A percentile compares a stretch with the other conserved stretches of the same genome.
These are phyloP conservation scores for Zaprionus vittiger DNA, from an alignment of 1,140 invertebrate species.

Conservation along the genomic window DNA sequence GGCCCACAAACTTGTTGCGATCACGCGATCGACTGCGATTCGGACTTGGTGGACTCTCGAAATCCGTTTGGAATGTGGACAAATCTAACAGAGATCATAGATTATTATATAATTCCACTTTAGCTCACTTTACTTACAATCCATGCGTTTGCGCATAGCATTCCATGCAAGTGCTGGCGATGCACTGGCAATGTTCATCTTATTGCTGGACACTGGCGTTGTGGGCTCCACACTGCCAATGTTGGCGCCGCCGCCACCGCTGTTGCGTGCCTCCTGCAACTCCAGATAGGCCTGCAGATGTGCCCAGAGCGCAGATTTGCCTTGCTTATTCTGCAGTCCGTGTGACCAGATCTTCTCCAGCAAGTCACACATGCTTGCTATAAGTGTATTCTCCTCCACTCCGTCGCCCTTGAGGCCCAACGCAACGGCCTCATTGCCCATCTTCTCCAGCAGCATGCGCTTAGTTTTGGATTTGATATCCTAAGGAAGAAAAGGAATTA, in stretches of 20 bases:
- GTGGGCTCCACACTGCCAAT: constrained; percentile 85
- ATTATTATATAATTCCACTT: background rate
- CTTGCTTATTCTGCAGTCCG: constrained; percentile 97
- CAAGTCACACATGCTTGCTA: constrained; percentile 98
- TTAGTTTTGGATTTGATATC: constrained; percentile 97
- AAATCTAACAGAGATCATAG: constrained; percentile 86
- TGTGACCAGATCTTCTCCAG: constrained; percentile 99
- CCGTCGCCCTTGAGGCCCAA: constrained; percentile 89
- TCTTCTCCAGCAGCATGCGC: constrained; percentile 98
- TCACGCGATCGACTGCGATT: constrained; percentile 84
- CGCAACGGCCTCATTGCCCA: constrained; percentile 93
- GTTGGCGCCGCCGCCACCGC: constrained; percentile 81
- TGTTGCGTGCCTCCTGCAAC: constrained; percentile 89
- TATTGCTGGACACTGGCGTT: constrained; percentile 84
- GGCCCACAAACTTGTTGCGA: constrained; percentile 86
- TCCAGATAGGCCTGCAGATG: constrained; percentile 96
- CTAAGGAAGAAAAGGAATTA: constrained; percentile 81
- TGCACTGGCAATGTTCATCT: constrained; percentile 66
- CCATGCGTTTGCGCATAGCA: constrained; percentile 93
- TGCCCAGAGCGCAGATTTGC: constrained; percentile 97
- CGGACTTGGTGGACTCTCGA: constrained; percentile 86
- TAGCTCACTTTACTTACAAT: constrained; percentile 89
- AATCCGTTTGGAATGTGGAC: constrained; percentile 90
- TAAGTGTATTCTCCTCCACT: constrained; percentile 98
- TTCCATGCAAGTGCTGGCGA: constrained; percentile 95